Evolutionary conservation across 2,113 vertebrate genomes (phyloP).

Genomic region (Athene noctua): DNA sequence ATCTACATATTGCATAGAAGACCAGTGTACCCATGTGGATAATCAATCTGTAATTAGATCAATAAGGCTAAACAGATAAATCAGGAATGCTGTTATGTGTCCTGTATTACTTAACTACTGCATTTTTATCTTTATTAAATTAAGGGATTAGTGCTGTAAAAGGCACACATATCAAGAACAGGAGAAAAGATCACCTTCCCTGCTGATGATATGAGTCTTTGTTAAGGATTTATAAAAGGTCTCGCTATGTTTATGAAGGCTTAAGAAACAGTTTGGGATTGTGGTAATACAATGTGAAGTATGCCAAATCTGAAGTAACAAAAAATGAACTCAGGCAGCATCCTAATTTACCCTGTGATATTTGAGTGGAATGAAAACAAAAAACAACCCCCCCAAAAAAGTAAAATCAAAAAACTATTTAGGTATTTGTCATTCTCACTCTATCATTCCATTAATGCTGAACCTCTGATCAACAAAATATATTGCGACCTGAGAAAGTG

Average conservation of each 20-base stretch:
- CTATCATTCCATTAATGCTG: background rate
- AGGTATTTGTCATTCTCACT: background rate
- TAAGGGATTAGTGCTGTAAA: slow-evolving; percentile 16
- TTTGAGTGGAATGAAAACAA: background rate
- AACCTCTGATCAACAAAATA: background rate
- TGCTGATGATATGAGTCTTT: background rate
- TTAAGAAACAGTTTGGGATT: background rate
- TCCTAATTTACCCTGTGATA: background rate
- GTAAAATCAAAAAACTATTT: background rate
- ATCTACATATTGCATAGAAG: background rate
- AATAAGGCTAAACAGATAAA: slow-evolving; percentile 41
- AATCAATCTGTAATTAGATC: slow-evolving; percentile 53
- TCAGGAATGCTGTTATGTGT: background rate
- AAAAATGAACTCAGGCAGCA: background rate
- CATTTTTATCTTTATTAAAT: slow-evolving; percentile 38
- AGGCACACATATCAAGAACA: background rate
- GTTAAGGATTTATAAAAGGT: background rate
- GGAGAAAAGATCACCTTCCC: background rate
- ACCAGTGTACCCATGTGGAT: slow-evolving; percentile 6
- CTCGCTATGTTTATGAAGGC: background rate
- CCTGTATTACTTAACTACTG: slow-evolving; percentile 8
- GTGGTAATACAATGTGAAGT: background rate
- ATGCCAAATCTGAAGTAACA: background rate
- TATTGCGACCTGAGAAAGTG: background rate
- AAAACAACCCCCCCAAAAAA: too few relatives aligned